These are phyloP conservation scores for Pomacea canaliculata DNA, from an alignment of 2,888 invertebrate genomes.

Conservation along the genomic window DNA sequence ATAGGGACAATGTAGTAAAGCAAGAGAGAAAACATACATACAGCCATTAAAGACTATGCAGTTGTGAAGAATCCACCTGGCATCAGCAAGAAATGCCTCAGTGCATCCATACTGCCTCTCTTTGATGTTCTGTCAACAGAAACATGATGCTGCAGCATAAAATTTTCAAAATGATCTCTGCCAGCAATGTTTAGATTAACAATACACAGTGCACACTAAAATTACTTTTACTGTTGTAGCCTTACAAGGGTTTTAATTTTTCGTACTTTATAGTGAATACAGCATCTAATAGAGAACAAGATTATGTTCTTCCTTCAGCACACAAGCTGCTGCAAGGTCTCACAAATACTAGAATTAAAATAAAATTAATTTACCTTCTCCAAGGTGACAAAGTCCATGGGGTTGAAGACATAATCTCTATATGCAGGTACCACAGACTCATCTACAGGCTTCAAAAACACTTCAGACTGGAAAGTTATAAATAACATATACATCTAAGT, in stretches of 20 bases:
- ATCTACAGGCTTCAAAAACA: constrained; percentile 84
- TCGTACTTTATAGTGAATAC: too few species aligned
- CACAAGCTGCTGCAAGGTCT: neutral
- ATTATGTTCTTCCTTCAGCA: neutral
- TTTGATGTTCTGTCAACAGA: constrained; percentile 77
- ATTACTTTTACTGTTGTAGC: too few species aligned
- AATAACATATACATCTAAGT: too few species aligned
- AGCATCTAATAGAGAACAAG: too few species aligned
- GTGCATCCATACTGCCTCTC: constrained; percentile 85
- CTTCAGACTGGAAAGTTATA: constrained; percentile 76
- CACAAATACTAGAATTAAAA: neutral
- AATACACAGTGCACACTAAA: too few species aligned
- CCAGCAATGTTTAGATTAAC: too few species aligned
- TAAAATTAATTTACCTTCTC: constrained; percentile 70
- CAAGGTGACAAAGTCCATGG: constrained; percentile 85
- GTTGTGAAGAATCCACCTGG: constrained; percentile 94
- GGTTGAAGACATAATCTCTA: constrained; percentile 85
- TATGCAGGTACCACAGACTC: constrained; percentile 81
- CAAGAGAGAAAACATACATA: constrained; percentile 71
- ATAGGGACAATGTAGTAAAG: too few species aligned
- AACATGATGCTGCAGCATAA: constrained; percentile 16
- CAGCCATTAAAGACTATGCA: constrained; percentile 90
- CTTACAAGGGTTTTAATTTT: too few species aligned
- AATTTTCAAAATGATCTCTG: too few species aligned
- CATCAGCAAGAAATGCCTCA: constrained; percentile 89